Base-by-base conservation (phyloP, 2,797 vertebrate species). In the Bradypodion ventrale region DNA sequence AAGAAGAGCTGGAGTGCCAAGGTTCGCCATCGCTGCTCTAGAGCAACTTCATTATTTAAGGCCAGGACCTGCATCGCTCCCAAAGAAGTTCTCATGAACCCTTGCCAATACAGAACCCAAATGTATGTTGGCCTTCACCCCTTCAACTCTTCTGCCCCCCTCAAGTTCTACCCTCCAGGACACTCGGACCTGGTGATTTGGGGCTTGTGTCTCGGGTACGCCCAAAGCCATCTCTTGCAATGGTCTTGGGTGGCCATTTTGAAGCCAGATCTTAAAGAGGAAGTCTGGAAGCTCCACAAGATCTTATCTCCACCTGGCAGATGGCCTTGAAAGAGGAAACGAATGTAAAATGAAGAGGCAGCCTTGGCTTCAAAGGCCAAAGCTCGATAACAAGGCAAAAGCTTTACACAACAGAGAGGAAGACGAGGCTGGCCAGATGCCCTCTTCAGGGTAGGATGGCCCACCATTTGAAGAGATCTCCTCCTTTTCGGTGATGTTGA, bases 271-370 rank as follows among this genome's bases (percentile, higher is more conserved):
- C 89, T 90, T 88, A 87, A 87, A 95, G 95, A 95, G 96, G 95
- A 97, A 97, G 96, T 96, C 95, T 95, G 95, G 91, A 93, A 93
- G 94, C 81, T 93, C 84, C 6, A 84, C 52, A 90, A 96, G 97
- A 97, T 97, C 92, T 94, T 97, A 98, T 98, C 97, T 95, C 91
- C 84, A 91, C 76, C 87, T 95, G 95, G 92, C 96, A 97, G 97
- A 96, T 93, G 94, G 93, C 91, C 84, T 0, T 91, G 90, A 93
- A 94, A 95, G 96, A 97, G 96, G 96, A 97, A 97, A 96, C 94
- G 93, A 94, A 95, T 0, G 69, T 0, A 63, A 88, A 82, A 85
- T 86, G 7, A 49, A 29, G 87, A 84, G 87, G 46, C 86, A 85
- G 72, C 85, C 35, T 70, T 1, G 46, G 85, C 70, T 73, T 9